A percentile compares a stretch with the other conserved stretches of the same genome.
These are phyloP conservation scores for Melipona quadrifasciata DNA, from an alignment of 1,140 invertebrate genomes.

Conservation along the genomic window DNA sequence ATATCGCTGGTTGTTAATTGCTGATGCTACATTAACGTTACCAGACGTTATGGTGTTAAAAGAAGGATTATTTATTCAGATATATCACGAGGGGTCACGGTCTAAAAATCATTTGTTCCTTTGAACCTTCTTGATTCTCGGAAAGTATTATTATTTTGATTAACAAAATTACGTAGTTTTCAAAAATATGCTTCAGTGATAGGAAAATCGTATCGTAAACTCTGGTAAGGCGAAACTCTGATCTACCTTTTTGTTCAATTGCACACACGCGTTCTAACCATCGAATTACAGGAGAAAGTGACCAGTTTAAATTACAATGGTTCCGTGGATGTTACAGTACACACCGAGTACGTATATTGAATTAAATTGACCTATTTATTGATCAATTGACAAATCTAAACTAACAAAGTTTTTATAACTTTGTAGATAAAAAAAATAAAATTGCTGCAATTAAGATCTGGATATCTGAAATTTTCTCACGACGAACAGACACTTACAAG, in stretches of 20 bases:
- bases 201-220: constrained; percentile 20
- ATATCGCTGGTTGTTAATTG: no score
- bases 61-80: not conserved
- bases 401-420: not conserved
- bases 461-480: not conserved
- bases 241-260: not conserved
- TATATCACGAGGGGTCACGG: constrained; percentile 10
- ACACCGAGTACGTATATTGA: not conserved
- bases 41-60: no score
- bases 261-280: not conserved
- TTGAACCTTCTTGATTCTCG: constrained; percentile 27
- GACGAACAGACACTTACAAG: not conserved
- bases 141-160: not conserved
- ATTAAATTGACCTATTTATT: not conserved
- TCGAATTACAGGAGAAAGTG: constrained; percentile 24
- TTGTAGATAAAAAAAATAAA: not conserved
- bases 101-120: constrained; percentile 10
- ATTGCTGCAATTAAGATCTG: not conserved
- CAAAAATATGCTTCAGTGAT: constrained; percentile 22
- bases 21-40: no score
- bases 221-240: not conserved
- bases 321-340: not conserved
- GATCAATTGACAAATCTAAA: not conserved
- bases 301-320: not conserved
- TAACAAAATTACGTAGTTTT: constrained; percentile 1